Conservation (phyloP, 1,140 invertebrate species). For the Hyles euphorbiae region DNA sequence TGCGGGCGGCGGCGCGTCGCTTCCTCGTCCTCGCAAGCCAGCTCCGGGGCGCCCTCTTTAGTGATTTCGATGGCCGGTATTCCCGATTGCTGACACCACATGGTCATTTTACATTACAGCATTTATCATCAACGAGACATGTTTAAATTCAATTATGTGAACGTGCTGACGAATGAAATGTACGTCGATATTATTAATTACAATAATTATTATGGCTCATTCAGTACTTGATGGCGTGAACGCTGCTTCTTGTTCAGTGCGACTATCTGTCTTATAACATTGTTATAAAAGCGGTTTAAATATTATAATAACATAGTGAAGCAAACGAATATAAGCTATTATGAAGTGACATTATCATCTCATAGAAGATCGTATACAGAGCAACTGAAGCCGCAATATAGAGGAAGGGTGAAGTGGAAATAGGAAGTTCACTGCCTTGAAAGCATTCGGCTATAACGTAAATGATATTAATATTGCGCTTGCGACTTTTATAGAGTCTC, state of each 20-base stretch:
- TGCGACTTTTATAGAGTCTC: not conserved
- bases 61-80: slow-evolving; percentile 88
- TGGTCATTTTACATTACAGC: slow-evolving; percentile 61
- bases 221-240: slow-evolving; percentile 10
- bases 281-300: not conserved
- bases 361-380: slow-evolving; percentile 24
- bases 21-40: slow-evolving; percentile 76
- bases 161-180: slow-evolving; percentile 26
- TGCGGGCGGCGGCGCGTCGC: slow-evolving; percentile 69
- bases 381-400: slow-evolving; percentile 47
- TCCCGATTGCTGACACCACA: slow-evolving; percentile 72
- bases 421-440: slow-evolving; percentile 40
- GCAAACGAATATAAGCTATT: slow-evolving; percentile 6
- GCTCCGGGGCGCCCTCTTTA: slow-evolving; percentile 81
- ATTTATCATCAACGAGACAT: slow-evolving; percentile 36
- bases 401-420: slow-evolving; percentile 46
- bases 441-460: slow-evolving; percentile 27
- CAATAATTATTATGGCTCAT: slow-evolving; percentile 17
- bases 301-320: not conserved
- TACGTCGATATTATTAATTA: slow-evolving; percentile 20
- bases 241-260: slow-evolving; percentile 5
- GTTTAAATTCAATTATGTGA: slow-evolving; percentile 18
- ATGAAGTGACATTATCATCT: slow-evolving; percentile 12
- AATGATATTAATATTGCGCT: not conserved
- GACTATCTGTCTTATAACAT: slow-evolving; percentile 5